Conservation (phyloP, 1,140 invertebrate species). For the Caenorhabditis latens region DNA sequence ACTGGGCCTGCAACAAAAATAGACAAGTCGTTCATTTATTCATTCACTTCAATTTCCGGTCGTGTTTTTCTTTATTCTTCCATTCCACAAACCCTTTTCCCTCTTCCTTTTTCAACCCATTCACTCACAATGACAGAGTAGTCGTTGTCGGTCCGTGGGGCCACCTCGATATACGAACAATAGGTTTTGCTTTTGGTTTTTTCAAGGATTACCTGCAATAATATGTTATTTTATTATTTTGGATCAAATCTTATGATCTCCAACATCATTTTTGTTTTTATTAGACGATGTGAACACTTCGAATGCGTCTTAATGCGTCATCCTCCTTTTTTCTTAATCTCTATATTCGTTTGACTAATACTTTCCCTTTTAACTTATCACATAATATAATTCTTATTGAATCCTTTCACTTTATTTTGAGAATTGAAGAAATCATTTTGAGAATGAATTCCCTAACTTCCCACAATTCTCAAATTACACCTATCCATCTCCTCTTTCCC, state of each 20-base stretch:
- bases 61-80: not conserved
- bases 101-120: not conserved
- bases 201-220: constrained; percentile 47
- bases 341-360: too few species aligned
- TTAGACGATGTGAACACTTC: too few species aligned
- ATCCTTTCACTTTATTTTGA: too few species aligned
- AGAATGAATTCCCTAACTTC: too few species aligned
- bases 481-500: not conserved
- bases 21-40: not conserved
- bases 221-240: not conserved
- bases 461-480: constrained; percentile 63
- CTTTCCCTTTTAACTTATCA: too few species aligned
- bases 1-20: constrained; percentile 32
- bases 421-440: too few species aligned
- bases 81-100: not conserved
- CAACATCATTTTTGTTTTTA: too few species aligned
- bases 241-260: too few species aligned
- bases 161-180: constrained; percentile 43
- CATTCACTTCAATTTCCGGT: not conserved
- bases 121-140: constrained; percentile 39
- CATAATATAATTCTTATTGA: too few species aligned
- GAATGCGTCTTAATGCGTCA: too few species aligned
- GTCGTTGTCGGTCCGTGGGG: constrained; percentile 43
- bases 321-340: too few species aligned
- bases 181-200: constrained; percentile 22